Conservation (phyloP, 1,140 invertebrate genomes). For the Penaeus japonicus region DNA sequence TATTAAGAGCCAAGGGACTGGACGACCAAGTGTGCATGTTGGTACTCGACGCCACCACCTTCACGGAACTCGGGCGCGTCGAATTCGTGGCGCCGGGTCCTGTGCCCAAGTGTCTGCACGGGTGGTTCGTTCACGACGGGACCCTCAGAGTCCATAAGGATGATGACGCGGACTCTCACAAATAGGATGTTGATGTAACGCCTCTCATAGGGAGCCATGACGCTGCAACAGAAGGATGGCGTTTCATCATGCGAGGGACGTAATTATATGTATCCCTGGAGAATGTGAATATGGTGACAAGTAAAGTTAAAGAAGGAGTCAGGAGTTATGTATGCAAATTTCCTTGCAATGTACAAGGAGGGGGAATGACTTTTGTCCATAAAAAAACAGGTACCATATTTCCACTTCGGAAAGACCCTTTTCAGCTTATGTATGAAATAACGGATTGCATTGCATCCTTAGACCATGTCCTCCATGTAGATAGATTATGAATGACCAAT, state of each 20-base stretch:
- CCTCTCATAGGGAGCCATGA: neutral
- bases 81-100: constrained; percentile 54
- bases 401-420: no score
- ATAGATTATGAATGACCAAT: no score
- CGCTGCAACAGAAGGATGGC: neutral
- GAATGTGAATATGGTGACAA: neutral
- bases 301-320: neutral
- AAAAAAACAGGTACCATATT: no score
- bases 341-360: no score
- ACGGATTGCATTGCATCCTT: no score
- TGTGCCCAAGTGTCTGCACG: constrained; percentile 60
- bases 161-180: neutral
- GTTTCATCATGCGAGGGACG: neutral
- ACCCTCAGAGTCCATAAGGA: neutral
- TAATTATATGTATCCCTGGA: neutral
- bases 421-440: no score
- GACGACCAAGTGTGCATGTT: constrained; percentile 61
- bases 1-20: constrained; percentile 59
- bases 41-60: constrained; percentile 62
- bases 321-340: no score
- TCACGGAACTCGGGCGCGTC: constrained; percentile 61
- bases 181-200: neutral
- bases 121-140: constrained; percentile 56
- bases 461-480: no score
- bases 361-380: no score